A percentile compares a stretch with the other conserved stretches of the same genome.
phyloP scores from a whole-genome alignment of 2,888 invertebrate genomes.

The Brachyopa scutellaris region DNA sequence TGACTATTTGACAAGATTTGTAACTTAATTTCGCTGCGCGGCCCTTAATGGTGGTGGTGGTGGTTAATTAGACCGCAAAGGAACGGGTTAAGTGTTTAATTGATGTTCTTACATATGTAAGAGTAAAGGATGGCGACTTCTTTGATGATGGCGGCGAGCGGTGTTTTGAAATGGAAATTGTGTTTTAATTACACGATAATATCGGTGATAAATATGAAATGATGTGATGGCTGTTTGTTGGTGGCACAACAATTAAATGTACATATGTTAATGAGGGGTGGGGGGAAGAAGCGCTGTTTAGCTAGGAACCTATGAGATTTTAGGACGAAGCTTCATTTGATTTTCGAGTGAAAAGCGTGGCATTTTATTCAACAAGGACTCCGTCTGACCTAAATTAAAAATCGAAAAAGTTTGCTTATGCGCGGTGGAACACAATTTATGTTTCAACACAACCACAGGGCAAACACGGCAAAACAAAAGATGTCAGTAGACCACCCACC shows the following conservation, averaged over 20 bases:
- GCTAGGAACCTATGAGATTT: too few species aligned
- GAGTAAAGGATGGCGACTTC: slow-evolving; percentile 1
- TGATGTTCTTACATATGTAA: slow-evolving; percentile 32
- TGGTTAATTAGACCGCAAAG: slow-evolving; percentile 36
- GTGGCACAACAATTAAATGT: slow-evolving; percentile 17
- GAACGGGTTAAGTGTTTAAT: slow-evolving; percentile 68
- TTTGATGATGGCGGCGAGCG: slow-evolving; percentile 51
- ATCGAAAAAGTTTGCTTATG: too few species aligned
- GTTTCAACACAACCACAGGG: background rate
- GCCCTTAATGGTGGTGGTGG: slow-evolving; percentile 25
- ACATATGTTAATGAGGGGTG: background rate
- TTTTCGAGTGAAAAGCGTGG: background rate
- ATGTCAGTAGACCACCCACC: slow-evolving; percentile 3
- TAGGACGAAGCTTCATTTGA: background rate
- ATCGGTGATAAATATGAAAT: slow-evolving; percentile 35
- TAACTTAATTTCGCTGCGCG: slow-evolving; percentile 65
- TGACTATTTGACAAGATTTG: slow-evolving; percentile 70
- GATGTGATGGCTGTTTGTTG: background rate
- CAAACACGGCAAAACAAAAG: slow-evolving; percentile 13
- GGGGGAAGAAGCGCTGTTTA: background rate
- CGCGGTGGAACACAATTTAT: background rate
- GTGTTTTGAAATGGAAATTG: slow-evolving; percentile 19
- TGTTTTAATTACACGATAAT: slow-evolving; percentile 29
- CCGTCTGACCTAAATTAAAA: slow-evolving; percentile 10
- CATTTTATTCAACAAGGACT: background rate